Base-by-base conservation (phyloP, 1,140 invertebrate species). In the Formica selysi region DNA sequence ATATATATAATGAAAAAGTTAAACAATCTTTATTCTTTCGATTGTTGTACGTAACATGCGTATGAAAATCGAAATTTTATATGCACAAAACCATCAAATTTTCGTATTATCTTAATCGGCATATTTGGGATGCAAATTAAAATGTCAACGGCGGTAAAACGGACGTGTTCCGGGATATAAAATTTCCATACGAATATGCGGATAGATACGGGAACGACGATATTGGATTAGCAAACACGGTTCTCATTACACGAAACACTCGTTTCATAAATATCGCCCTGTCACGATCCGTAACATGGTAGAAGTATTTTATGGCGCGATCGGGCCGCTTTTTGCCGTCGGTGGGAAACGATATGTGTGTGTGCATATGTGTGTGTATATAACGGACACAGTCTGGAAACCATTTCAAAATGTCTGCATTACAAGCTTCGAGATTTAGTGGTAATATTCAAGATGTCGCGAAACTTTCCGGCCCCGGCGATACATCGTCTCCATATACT, bases 231-330 rank as follows among this genome's bases (percentile, higher is more conserved):
- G 76, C 64, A 80, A 70, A 59, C 78, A 67, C 64, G 36, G 38
- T 70, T 81, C 78, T 81, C 78, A 81, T 81, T 81, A 81, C 67
- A 44, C 19, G 48, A 80, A 44, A 81, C 51, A 41, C 36, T 81
- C 78, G 71, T 81, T 81, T 81, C 78, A 81, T 81, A 71, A 81
- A 81, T 81, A 81, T 81, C 65, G 16, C 10, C 11, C 78, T 70
- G 36, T 32, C 36, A 51, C n/a, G 78, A 70, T 80, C 16, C 48
- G 78, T 29, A 41, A 57, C 44, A 22, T 29, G 41, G n/a, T 67
- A 22, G 41, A 67, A 36, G 29, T 22, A 71, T 71, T 81, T 81
- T 81, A 59, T 26, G 51, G 48, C 65, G 10, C 65, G 11, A 71
- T 59, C 36, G 51, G 16, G 65, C 67, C 51, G 67, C 22, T 81